Evolutionary conservation across 2,888 invertebrate genomes (phyloP), one percentile per base, ranked within the genome.

Genomic region (Phortica okadai): DNA sequence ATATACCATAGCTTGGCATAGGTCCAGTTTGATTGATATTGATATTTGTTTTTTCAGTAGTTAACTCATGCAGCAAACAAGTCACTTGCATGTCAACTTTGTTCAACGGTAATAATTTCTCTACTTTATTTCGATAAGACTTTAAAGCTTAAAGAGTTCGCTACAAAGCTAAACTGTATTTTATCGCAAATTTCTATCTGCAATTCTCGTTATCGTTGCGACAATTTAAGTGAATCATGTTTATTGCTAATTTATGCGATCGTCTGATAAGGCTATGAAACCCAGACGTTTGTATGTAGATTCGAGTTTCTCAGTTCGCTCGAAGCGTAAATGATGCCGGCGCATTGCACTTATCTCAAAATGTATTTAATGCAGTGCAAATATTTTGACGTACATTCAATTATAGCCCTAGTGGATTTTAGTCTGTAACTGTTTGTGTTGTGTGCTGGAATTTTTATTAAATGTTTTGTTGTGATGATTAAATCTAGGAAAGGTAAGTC

Each of bases 181-280:
- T 3, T 50, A 14, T 14, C 14, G 10, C 10, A 50, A 50, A 50
- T 33, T 33, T 33, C 33, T 33, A 33, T 33, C 33, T 33, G 33
- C 33, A 5, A 3, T 50, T 50, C 10, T 59, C 59, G 4, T 25
- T 7, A 16, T 62, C 11, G 25, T 86, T 86, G 70, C 88, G 85
- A 86, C 85, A 86, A 67, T 80, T 80, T 81, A 85, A 85, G 83
- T 84, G 82, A 82, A 81, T 77, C 85, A 82, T 81, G 33, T 83
- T 78, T 80, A 74, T 75, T 75, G 6, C 25, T 6, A 76, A 81
- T 85, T 88, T 83, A 88, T 80, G 85, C 77, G 80, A 73, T 72
- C 54, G 54, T 76, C 79, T 73, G 76, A 81, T 85, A 72, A 72
- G 70, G 25, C 50, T 16, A 14, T 16, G 54, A 70, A 6, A 69